These are phyloP conservation scores for Eurypyga helias DNA, from an alignment of 2,113 vertebrate species.

Conservation along the genomic window DNA sequence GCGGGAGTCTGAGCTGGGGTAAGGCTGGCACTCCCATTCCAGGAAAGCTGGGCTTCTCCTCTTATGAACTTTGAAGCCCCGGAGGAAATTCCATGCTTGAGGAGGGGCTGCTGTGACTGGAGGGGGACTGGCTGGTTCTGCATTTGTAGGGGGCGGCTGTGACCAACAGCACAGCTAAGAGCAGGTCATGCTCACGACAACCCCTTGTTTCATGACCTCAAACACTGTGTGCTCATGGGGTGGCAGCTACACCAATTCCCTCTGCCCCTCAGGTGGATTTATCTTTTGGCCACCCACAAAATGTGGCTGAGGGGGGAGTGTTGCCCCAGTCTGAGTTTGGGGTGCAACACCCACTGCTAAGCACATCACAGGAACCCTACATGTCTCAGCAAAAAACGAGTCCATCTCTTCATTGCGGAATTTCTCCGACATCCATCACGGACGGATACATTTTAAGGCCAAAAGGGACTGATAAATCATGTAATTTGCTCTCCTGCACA, in stretches of 20 bases:
- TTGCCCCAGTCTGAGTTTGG: not conserved
- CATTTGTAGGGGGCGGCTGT: not conserved
- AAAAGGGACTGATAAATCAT: not conserved
- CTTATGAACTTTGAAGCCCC: not conserved
- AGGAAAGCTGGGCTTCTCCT: not conserved
- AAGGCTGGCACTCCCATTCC: accelerated
- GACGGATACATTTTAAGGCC: not conserved
- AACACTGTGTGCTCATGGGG: not conserved
- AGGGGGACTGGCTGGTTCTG: not conserved
- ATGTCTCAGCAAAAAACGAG: accelerated
- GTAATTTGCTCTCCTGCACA: not conserved
- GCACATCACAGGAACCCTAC: not conserved
- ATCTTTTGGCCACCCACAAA: not conserved
- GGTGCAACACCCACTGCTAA: not conserved
- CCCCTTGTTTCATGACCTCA: not conserved
- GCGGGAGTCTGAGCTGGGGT: not conserved
- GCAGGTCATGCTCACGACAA: accelerated
- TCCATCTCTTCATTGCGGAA: not conserved
- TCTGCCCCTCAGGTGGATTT: not conserved
- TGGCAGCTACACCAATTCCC: not conserved
- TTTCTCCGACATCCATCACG: not conserved
- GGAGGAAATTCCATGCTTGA: not conserved
- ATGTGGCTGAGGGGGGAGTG: not conserved
- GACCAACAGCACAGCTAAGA: accelerated
- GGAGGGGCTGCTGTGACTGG: not conserved